Evolutionary conservation across 2,113 vertebrate genomes (phyloP).

Genomic region (Pseudorectes ferrugineus): DNA sequence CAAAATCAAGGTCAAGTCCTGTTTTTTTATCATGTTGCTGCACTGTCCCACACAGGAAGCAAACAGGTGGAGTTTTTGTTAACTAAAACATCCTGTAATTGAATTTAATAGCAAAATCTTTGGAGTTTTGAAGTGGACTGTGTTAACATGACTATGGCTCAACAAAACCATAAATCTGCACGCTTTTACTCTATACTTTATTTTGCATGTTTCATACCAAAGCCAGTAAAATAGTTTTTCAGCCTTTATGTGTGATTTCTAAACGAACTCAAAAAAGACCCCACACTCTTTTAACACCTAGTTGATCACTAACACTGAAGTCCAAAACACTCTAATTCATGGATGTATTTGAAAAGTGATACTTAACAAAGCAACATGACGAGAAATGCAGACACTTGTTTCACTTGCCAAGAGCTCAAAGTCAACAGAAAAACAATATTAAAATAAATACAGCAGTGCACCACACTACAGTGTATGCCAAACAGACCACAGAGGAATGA

Average conservation of each 20-base stretch:
- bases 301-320: neutral
- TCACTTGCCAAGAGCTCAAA: neutral
- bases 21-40: neutral
- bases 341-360: neutral
- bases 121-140: constrained; percentile 62
- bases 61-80: neutral
- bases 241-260: neutral
- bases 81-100: constrained; percentile 63
- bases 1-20: constrained; percentile 26
- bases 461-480: neutral
- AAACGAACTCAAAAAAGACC: neutral
- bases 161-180: constrained; percentile 79
- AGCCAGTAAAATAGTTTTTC: neutral
- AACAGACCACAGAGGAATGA: neutral
- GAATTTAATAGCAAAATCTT: constrained; percentile 57
- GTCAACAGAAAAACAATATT: neutral
- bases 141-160: constrained; percentile 65
- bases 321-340: neutral
- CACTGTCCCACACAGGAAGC: constrained; percentile 21
- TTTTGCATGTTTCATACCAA: neutral
- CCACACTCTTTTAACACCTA: neutral
- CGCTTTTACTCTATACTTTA: neutral
- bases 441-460: neutral
- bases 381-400: neutral
- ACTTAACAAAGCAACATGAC: neutral